phyloP scores from a whole-genome alignment of 1,140 invertebrate genomes.

The Tigriopus japonicus region DNA sequence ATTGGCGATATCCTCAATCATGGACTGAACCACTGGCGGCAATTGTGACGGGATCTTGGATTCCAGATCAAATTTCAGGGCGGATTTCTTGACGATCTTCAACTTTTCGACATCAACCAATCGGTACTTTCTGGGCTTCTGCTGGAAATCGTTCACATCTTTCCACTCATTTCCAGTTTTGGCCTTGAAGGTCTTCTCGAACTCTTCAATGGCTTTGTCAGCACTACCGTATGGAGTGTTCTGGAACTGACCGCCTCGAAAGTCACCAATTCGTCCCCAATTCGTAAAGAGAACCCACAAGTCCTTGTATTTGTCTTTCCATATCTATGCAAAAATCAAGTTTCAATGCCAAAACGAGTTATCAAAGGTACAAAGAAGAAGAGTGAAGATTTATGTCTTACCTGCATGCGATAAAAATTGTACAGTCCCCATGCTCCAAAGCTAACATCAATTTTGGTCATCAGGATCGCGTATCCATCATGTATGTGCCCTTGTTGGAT shows the following conservation, averaged over 20 bases:
- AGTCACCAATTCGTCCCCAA: conserved; percentile 32
- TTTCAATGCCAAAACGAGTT: no score
- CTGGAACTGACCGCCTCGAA: conserved; percentile 25
- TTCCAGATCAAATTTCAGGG: conserved; percentile 6
- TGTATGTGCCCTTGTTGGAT: no score
- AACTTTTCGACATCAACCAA: conserved; percentile 24
- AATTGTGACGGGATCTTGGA: conserved; percentile 23
- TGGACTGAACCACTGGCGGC: conserved; percentile 21
- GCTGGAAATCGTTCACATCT: conserved; percentile 24
- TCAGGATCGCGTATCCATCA: conserved; percentile 25
- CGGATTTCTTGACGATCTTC: conserved; percentile 16
- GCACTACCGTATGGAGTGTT: conserved; percentile 30
- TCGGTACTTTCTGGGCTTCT: conserved; percentile 29
- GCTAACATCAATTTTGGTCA: conserved; percentile 31
- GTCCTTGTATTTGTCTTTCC: conserved; percentile 26
- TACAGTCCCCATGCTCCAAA: conserved; percentile 29
- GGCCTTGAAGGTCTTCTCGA: conserved; percentile 31
- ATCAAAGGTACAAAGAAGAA: no score
- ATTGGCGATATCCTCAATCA: conserved; percentile 24
- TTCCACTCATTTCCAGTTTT: conserved; percentile 34
- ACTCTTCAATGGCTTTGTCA: conserved; percentile 31
- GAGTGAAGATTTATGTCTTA: no score
- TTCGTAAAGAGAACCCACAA: conserved; percentile 32
- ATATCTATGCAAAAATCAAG: conserved; percentile 18
- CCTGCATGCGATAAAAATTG: conserved; percentile 36